Evolutionary conservation across 1,140 invertebrate genomes (phyloP).

Genomic region (Holcopasites calliopsidis): DNA sequence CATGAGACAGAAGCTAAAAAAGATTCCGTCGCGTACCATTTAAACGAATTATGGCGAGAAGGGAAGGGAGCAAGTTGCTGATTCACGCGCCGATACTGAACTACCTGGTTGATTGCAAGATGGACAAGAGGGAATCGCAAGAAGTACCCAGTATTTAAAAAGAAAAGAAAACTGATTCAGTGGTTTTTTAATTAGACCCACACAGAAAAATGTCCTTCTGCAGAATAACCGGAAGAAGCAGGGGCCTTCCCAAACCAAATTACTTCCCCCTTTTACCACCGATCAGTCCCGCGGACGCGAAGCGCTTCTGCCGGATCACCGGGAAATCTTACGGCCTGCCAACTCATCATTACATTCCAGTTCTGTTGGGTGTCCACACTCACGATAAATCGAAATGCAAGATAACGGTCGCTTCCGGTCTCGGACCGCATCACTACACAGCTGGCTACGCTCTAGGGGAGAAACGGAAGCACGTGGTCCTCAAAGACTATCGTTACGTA

Average conservation of each 20-base stretch:
- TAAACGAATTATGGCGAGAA: slow-evolving; percentile 30
- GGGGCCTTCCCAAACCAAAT: slow-evolving; percentile 89
- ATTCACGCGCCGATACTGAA: slow-evolving; percentile 6
- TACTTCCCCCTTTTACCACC: slow-evolving; percentile 91
- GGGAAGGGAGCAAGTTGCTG: background rate
- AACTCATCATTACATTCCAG: slow-evolving; percentile 89
- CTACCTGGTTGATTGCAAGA: slow-evolving; percentile 3
- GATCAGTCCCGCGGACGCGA: slow-evolving; percentile 89
- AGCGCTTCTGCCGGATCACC: slow-evolving; percentile 89
- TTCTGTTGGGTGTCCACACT: slow-evolving; percentile 82
- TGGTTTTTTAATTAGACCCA: background rate
- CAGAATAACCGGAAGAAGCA: slow-evolving; percentile 89
- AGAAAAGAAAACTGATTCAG: background rate
- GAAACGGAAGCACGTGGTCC: slow-evolving; percentile 83
- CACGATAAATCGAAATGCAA: slow-evolving; percentile 82
- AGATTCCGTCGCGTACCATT: background rate
- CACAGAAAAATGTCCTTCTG: slow-evolving; percentile 84
- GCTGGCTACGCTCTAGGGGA: slow-evolving; percentile 82
- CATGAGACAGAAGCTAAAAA: too few relatives aligned
- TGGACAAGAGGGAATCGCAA: slow-evolving; percentile 37
- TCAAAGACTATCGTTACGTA: slow-evolving; percentile 87
- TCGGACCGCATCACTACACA: slow-evolving; percentile 81
- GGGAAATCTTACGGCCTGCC: slow-evolving; percentile 89
- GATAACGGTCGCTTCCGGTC: slow-evolving; percentile 83
- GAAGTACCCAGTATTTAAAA: background rate